phyloP scores from a whole-genome alignment of 2,113 vertebrate species.

The Corythoichthys intestinalis region DNA sequence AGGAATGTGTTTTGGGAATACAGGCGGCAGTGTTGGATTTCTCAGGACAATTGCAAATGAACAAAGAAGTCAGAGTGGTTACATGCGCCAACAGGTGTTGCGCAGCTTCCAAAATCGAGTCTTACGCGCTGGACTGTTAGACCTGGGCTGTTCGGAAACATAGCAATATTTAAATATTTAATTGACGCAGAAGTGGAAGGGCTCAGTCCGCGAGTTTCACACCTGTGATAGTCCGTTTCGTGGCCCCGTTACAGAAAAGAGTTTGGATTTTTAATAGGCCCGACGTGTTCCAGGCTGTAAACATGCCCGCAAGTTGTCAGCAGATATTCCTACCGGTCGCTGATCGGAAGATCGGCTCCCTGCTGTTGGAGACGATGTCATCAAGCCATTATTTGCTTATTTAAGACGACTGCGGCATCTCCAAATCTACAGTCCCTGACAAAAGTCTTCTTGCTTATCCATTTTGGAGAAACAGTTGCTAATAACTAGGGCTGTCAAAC shows the following conservation, averaged over 20 bases:
- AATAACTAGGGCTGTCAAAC: too few species aligned
- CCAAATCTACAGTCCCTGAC: constrained; percentile 1
- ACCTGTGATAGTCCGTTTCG: too few species aligned
- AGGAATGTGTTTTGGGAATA: constrained; percentile 58
- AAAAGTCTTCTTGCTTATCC: too few species aligned
- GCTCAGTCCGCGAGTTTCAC: too few species aligned
- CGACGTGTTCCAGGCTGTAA: constrained; percentile 43
- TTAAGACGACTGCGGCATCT: constrained; percentile 30
- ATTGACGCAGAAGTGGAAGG: too few species aligned
- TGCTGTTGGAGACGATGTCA: constrained; percentile 62
- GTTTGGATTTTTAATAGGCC: background rate
- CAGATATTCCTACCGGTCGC: constrained; percentile 59
- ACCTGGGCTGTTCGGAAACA: too few species aligned
- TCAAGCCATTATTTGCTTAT: constrained; percentile 55
- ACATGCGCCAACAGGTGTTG: constrained; percentile 62
- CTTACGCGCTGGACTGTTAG: background rate
- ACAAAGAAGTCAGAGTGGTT: constrained; percentile 65
- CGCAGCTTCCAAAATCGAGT: background rate
- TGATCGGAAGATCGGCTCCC: constrained; percentile 59
- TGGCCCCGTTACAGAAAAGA: background rate
- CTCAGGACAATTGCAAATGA: constrained; percentile 67
- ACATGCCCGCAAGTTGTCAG: constrained; percentile 68
- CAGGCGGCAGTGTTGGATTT: constrained; percentile 52
- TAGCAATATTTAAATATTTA: too few species aligned
- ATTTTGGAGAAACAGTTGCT: too few species aligned